Percentiles rank a stretch among this genome's conserved stretches.
Conservation (phyloP, 2,888 invertebrate species). For the Epistrophe grossulariae region DNA sequence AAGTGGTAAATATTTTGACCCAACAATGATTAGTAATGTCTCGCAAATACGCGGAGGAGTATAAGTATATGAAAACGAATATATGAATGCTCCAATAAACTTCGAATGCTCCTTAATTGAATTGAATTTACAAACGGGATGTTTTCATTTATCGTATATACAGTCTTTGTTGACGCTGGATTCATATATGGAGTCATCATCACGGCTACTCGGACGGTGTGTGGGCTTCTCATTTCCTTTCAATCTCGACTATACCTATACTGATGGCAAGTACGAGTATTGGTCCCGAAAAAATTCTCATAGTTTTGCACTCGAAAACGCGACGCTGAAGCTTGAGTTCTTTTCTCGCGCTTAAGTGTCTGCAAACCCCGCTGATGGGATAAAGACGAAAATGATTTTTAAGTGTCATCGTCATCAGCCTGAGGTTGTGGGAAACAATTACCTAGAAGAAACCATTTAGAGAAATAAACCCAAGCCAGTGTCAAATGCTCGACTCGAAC, state of each 20-base stretch:
- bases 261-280: not conserved
- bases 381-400: constrained; percentile 63
- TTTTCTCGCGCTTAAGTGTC: constrained; percentile 51
- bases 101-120: constrained; percentile 73
- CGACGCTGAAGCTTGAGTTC: constrained; percentile 31
- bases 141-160: constrained; percentile 66
- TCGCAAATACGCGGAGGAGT: constrained; percentile 48
- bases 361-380: constrained; percentile 75
- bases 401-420: constrained; percentile 59
- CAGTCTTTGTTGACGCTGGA: constrained; percentile 28
- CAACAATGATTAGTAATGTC: constrained; percentile 82
- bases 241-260: constrained; percentile 41
- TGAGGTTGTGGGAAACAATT: constrained; percentile 71
- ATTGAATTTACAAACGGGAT: constrained; percentile 74
- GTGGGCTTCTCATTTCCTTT: constrained; percentile 75
- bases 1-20: constrained; percentile 85
- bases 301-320: constrained; percentile 66
- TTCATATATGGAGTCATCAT: constrained; percentile 17
- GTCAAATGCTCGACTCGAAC: constrained; percentile 58
- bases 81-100: constrained; percentile 70
- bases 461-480: constrained; percentile 28
- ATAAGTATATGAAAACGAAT: constrained; percentile 52
- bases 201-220: constrained; percentile 57
- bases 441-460: constrained; percentile 62
- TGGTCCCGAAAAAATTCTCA: constrained; percentile 60